Evolutionary conservation across 92 coral and sea anemone species (phyloP).

Genomic region (Montipora capitata): DNA sequence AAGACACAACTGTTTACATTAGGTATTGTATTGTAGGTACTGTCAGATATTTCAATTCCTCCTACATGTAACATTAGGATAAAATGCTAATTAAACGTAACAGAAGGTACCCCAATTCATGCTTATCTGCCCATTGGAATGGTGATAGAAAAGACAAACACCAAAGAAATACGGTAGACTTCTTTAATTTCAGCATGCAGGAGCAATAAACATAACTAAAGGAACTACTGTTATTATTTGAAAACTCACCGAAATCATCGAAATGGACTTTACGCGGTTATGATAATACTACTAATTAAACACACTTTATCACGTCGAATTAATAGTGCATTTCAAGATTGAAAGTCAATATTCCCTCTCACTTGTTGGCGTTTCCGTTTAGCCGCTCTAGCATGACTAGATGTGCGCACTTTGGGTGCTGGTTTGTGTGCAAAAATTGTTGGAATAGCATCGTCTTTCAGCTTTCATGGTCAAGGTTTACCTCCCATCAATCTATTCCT

Average conservation of each 20-base stretch:
- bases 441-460: background rate
- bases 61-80: background rate
- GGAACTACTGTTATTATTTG: background rate
- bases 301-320: background rate
- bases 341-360: background rate
- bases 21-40: background rate
- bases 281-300: background rate
- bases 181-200: background rate
- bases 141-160: background rate
- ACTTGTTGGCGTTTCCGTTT: constrained; percentile 11
- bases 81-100: background rate
- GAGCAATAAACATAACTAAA: background rate
- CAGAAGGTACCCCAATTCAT: background rate
- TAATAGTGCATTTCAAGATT: background rate
- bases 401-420: constrained; percentile 2
- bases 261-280: background rate
- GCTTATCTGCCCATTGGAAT: constrained; percentile 1
- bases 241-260: background rate
- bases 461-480: background rate
- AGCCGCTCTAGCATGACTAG: background rate
- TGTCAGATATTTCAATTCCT: background rate
- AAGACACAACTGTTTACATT: background rate
- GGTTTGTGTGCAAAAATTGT: background rate
- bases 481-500: constrained; percentile 5
- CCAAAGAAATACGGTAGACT: constrained; percentile 3